Evolutionary conservation across 2,797 vertebrate species (phyloP).

Genomic region (Sarcophilus harrisii): DNA sequence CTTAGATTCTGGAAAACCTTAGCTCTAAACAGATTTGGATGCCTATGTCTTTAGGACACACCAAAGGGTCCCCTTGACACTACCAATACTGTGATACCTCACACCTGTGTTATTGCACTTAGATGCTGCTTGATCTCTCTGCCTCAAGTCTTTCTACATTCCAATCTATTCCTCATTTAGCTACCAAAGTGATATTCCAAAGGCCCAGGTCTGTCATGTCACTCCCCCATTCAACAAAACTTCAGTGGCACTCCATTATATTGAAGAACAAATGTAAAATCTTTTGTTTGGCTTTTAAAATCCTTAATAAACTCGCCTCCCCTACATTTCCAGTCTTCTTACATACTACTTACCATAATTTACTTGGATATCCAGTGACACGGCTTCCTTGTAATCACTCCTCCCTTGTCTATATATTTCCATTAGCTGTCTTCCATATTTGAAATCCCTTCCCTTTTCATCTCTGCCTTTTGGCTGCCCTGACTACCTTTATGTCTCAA

Average conservation of each 20-base stretch:
- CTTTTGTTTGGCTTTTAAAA: not conserved
- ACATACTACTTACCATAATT: not conserved
- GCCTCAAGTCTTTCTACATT: not conserved
- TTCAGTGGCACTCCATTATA: not conserved
- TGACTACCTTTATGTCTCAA: not conserved
- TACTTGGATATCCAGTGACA: not conserved
- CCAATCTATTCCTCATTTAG: not conserved
- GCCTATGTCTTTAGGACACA: not conserved
- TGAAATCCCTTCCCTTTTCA: not conserved
- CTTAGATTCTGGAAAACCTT: not conserved
- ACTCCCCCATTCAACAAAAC: not conserved
- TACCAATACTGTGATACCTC: not conserved
- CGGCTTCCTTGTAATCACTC: not conserved
- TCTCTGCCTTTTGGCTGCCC: not conserved
- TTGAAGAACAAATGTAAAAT: not conserved
- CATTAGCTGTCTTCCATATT: not conserved
- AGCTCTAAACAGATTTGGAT: not conserved
- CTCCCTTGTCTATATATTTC: not conserved
- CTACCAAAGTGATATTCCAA: not conserved
- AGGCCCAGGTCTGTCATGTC: not conserved
- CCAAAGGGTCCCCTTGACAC: not conserved
- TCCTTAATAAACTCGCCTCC: not conserved
- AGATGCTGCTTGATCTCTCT: not conserved
- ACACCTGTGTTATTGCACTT: not conserved
- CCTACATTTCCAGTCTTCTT: not conserved